Percentiles rank a stretch among this genome's conserved stretches.
phyloP scores from a whole-genome alignment of 2,797 vertebrate genomes.

The Macroramphosus scolopax region DNA sequence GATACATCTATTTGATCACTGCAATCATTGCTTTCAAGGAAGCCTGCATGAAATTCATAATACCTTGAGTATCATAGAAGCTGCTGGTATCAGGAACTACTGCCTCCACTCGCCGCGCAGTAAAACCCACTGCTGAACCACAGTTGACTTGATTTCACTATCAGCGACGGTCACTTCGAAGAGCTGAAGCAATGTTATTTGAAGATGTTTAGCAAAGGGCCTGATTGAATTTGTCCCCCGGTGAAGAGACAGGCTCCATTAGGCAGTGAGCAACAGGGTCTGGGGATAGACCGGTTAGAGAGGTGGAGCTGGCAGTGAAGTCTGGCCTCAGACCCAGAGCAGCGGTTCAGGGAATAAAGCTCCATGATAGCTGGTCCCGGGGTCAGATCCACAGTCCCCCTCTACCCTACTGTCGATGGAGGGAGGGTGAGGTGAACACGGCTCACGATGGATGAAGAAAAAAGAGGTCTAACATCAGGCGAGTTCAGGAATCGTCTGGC shows the following conservation, averaged over 20 bases:
- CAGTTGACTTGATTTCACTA: conserved; percentile 38
- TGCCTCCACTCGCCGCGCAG: too few relatives aligned
- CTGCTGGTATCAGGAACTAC: too few relatives aligned
- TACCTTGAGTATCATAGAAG: too few relatives aligned
- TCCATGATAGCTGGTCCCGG: conserved; percentile 74
- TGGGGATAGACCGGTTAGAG: conserved; percentile 71
- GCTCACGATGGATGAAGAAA: conserved; percentile 14
- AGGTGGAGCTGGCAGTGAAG: conserved; percentile 65
- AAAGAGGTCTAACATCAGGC: conserved; percentile 6
- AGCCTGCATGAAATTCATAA: too few relatives aligned
- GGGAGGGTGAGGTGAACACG: conserved; percentile 3
- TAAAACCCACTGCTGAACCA: not conserved
- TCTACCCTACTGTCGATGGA: conserved; percentile 50
- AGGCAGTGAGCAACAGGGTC: conserved; percentile 68
- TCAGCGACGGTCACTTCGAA: conserved; percentile 28
- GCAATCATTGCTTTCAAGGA: too few relatives aligned
- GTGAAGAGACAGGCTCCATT: conserved; percentile 69
- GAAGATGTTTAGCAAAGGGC: conserved; percentile 57
- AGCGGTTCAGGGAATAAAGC: conserved; percentile 79
- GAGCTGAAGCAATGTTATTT: conserved; percentile 56
- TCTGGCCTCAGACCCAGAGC: conserved; percentile 64
- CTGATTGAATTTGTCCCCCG: conserved; percentile 68
- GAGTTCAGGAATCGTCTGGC: conserved; percentile 13
- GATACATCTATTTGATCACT: too few relatives aligned
- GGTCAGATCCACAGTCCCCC: conserved; percentile 73